These are phyloP conservation scores for Cossypha niveicapilla DNA, from an alignment of 2,797 vertebrate genomes.

Conservation along the genomic window DNA sequence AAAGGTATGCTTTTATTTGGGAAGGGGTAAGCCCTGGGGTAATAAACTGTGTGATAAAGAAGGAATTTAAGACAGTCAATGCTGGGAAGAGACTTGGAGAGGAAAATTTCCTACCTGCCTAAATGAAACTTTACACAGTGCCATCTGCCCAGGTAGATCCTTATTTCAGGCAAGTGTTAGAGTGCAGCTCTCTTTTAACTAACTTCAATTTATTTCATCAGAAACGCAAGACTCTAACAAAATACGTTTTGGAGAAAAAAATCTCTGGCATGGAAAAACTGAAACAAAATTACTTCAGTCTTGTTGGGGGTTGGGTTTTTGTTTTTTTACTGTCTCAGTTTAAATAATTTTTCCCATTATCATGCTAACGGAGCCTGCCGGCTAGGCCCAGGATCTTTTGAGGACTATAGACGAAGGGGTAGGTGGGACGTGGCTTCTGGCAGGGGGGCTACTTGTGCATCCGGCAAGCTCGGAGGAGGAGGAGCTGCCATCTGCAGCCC, in stretches of 20 bases:
- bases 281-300: conserved; percentile 58
- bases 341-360: no score
- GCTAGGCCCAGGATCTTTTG: no score
- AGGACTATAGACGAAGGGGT: no score
- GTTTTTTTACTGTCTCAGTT: no score
- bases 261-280: background rate
- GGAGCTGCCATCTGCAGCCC: no score
- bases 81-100: background rate
- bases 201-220: background rate
- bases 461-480: no score
- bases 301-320: no score
- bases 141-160: background rate
- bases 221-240: background rate
- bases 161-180: background rate
- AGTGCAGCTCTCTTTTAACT: background rate
- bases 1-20: background rate
- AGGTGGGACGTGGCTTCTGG: no score
- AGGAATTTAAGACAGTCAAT: background rate
- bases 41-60: background rate
- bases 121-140: background rate
- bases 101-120: background rate
- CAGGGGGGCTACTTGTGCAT: no score
- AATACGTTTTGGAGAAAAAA: background rate
- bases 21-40: background rate
- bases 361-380: no score